Evolutionary conservation across 2,113 vertebrate genomes (phyloP).

Genomic region (Hypomesus transpacificus): DNA sequence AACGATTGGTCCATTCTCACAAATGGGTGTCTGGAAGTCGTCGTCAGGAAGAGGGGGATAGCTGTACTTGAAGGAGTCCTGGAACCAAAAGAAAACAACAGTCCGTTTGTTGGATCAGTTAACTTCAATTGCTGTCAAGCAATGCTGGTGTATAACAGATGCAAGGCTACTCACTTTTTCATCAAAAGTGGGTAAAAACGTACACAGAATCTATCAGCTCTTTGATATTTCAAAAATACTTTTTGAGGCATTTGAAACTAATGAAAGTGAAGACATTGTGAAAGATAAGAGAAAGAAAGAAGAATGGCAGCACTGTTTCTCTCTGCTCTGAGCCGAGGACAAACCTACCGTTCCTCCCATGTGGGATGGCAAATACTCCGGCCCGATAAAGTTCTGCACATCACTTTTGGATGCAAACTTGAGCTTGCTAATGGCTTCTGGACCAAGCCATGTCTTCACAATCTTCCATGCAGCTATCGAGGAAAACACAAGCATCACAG

Average conservation of each 20-base stretch:
- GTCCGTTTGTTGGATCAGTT: neutral
- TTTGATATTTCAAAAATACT: neutral
- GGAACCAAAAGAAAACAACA: slow-evolving; percentile 19
- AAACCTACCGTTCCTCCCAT: slow-evolving; percentile 92
- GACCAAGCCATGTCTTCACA: slow-evolving; percentile 92
- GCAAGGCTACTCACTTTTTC: neutral
- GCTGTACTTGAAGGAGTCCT: slow-evolving; percentile 95
- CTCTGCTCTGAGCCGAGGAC: neutral
- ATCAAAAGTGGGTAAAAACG: neutral
- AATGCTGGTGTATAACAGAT: neutral
- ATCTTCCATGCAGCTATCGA: slow-evolving; percentile 92
- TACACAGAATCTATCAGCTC: neutral
- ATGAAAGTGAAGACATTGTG: neutral
- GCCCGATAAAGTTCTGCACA: slow-evolving; percentile 80
- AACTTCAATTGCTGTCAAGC: slow-evolving; percentile 9
- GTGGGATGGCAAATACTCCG: slow-evolving; percentile 85
- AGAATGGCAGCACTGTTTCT: neutral
- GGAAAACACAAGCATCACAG: neutral
- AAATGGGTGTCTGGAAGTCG: slow-evolving; percentile 92
- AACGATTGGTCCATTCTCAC: slow-evolving; percentile 88
- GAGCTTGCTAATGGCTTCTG: slow-evolving; percentile 88
- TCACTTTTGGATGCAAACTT: slow-evolving; percentile 87
- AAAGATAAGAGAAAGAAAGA: neutral
- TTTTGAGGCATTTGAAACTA: neutral
- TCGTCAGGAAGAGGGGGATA: slow-evolving; percentile 97